A percentile compares a stretch with the other conserved stretches of the same genome.
Conservation (phyloP, 2,797 vertebrate species). For the Todus mexicanus region DNA sequence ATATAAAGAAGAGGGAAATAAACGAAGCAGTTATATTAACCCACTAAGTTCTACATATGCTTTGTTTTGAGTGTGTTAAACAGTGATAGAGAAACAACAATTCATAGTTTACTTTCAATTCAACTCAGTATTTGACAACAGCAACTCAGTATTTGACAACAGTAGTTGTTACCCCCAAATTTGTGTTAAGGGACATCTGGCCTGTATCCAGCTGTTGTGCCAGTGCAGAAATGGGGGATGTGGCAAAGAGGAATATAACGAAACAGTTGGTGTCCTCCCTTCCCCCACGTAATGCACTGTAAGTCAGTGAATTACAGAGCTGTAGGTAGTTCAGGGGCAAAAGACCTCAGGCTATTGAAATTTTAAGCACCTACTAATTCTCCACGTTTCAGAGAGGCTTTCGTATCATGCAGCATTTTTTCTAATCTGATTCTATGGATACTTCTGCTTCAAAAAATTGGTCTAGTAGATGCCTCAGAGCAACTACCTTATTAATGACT, state of each 20-base stretch:
- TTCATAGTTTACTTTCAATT: background rate
- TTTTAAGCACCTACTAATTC: background rate
- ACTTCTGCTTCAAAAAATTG: background rate
- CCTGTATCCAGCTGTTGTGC: background rate
- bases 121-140: background rate
- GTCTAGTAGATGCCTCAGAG: background rate
- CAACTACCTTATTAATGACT: background rate
- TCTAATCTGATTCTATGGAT: background rate
- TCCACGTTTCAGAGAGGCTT: background rate
- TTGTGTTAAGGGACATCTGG: background rate
- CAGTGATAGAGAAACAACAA: background rate
- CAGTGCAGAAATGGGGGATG: fast-evolving
- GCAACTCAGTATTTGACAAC: background rate
- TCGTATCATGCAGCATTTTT: background rate
- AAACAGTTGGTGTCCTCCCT: background rate
- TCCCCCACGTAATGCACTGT: background rate
- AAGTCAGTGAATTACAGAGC: background rate
- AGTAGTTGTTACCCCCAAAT: background rate
- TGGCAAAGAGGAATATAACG: background rate
- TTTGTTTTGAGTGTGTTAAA: background rate
- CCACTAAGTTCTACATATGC: background rate
- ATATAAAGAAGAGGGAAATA: background rate
- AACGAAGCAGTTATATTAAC: background rate
- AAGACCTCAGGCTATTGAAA: background rate
- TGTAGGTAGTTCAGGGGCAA: background rate